These are phyloP conservation scores for Acromyrmex echinatior DNA, from an alignment of 1,140 invertebrate species.

Conservation along the genomic window DNA sequence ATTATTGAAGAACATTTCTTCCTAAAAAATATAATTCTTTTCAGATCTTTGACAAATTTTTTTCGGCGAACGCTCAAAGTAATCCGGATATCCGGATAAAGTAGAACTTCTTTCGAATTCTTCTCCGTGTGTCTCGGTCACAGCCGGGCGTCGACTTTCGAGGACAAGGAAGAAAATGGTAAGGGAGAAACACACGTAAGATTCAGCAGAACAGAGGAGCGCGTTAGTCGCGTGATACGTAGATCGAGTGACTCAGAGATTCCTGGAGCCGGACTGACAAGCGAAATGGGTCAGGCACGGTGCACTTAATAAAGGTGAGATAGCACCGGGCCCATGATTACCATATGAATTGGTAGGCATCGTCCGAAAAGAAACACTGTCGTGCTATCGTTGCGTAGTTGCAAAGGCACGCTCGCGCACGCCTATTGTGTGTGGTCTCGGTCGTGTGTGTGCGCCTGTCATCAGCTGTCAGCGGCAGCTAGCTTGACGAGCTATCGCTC, in stretches of 20 bases:
- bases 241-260: slow-evolving; percentile 74
- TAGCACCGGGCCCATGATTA: slow-evolving; percentile 74
- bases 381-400: slow-evolving; percentile 45
- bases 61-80: neutral
- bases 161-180: neutral
- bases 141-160: slow-evolving; percentile 40
- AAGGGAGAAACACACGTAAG: neutral
- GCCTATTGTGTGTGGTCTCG: slow-evolving; percentile 75
- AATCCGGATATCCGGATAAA: slow-evolving; percentile 50
- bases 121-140: slow-evolving; percentile 1
- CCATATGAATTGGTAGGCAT: slow-evolving; percentile 79
- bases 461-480: slow-evolving; percentile 74
- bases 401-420: slow-evolving; percentile 33
- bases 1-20: neutral
- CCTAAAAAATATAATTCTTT: neutral
- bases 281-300: slow-evolving; percentile 77
- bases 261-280: slow-evolving; percentile 74
- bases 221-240: slow-evolving; percentile 55
- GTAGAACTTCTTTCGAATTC: slow-evolving; percentile 9
- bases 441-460: slow-evolving; percentile 70
- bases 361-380: slow-evolving; percentile 71
- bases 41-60: neutral
- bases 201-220: neutral
- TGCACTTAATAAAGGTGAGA: slow-evolving; percentile 77
- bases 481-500: slow-evolving; percentile 78